These are phyloP conservation scores for Scaptomyza tumidula DNA, from an alignment of 2,888 invertebrate genomes.

Conservation along the genomic window DNA sequence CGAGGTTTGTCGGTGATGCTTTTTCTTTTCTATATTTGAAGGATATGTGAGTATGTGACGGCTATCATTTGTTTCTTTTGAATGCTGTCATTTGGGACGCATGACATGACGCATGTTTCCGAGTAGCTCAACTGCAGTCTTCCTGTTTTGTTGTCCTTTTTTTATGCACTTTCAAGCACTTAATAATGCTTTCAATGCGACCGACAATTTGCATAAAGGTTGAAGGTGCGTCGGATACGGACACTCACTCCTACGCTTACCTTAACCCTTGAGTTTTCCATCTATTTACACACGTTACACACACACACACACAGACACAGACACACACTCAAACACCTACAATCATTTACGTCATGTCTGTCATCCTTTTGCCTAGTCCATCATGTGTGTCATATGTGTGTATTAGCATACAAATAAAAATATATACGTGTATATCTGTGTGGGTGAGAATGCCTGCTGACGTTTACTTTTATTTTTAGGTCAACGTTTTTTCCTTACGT, in stretches of 20 bases:
- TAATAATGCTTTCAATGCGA: conserved; percentile 74
- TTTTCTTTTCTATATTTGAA: conserved; percentile 7
- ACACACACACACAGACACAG: conserved; percentile 11
- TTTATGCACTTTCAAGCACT: conserved; percentile 71
- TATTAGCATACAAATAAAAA: conserved; percentile 24
- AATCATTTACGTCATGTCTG: conserved; percentile 48
- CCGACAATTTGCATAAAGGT: conserved; percentile 64
- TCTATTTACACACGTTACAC: conserved; percentile 50
- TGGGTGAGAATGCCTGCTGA: conserved; percentile 12
- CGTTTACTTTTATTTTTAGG: conserved; percentile 63
- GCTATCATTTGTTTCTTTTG: conserved; percentile 29
- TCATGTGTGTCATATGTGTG: conserved; percentile 43
- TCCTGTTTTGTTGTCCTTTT: conserved; percentile 32
- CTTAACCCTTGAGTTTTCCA: conserved; percentile 73
- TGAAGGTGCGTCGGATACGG: conserved; percentile 17
- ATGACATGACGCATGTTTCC: conserved; percentile 34
- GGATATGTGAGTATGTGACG: conserved; percentile 14
- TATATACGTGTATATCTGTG: conserved; percentile 4
- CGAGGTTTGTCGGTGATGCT: not conserved
- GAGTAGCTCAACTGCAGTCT: conserved; percentile 54
- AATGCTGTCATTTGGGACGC: conserved; percentile 36
- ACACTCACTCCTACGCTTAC: conserved; percentile 61
- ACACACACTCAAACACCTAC: conserved; percentile 3
- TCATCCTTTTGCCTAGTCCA: conserved; percentile 30
- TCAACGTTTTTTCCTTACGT: conserved; percentile 63